Evolutionary conservation across 92 coral and sea anemone species (phyloP), one percentile per base, ranked within the genome.

Genomic region (Zoanthus sansibaricus): DNA sequence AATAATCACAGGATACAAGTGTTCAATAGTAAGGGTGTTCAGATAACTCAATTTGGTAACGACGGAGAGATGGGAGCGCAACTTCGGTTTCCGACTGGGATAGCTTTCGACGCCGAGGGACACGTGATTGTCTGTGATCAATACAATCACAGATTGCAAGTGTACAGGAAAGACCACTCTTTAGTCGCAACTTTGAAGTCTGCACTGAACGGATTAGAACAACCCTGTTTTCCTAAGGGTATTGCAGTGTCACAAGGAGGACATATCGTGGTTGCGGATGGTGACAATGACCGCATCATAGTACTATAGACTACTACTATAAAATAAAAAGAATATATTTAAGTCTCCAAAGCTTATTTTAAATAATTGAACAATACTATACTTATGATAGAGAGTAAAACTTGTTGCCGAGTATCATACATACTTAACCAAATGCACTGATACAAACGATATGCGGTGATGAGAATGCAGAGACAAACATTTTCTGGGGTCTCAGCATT

Each of bases 61-160:
- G 89, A 80, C 67, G 56, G 72, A 12, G 71, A 70, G 0, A 73
- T 85, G 5, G 92, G 91, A 17, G 78, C 93, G 75, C 86, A 89
- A 86, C 96, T 97, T 59, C 96, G 91, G 86, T 94, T 92, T 86
- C 99, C 99, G 32, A 95, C 99, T 48, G 99, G 99, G 37, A 95
- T 97, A 67, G 92, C 99, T n/a, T 90, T 92, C 79, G 98, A 95
- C 86, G 83, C 79, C 76, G 94, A 97, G 46, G 94, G 93, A 91
- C 95, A 93, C 93, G 95, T 97, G 94, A 90, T 97, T 12, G 98
- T 97, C 1, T 94, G 97, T 47, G 99, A 97, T 87, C 99, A 97
- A 86, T 97, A 96, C 91, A 91, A 97, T 88, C 98, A 94, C 88
- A 91, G 99, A 76, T 82, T 97, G 56, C 98, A 95, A 88, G 92